Evolutionary conservation across 2,113 vertebrate genomes (phyloP).

Genomic region (Strigops habroptila): DNA sequence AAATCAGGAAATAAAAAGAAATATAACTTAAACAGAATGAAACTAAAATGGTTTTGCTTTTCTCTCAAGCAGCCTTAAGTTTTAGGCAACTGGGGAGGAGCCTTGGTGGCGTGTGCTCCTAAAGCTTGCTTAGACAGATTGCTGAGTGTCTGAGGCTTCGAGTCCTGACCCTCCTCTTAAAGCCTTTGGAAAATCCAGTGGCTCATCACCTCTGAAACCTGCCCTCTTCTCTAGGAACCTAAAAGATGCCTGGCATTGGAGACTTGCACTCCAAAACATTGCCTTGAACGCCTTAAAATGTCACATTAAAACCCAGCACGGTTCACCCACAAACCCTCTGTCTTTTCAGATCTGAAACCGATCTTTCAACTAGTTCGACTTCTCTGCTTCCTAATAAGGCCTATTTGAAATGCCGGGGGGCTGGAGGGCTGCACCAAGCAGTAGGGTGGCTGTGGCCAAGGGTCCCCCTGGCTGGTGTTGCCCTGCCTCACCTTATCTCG

Average conservation of each 20-base stretch:
- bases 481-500: background rate
- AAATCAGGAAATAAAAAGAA: background rate
- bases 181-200: background rate
- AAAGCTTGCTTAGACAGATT: background rate
- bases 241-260: constrained; percentile 1
- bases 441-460: background rate
- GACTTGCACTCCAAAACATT: background rate
- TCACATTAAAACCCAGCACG: background rate
- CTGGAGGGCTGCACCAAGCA: background rate
- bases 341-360: background rate
- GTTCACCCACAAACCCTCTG: constrained; percentile 55
- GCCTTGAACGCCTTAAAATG: constrained; percentile 24
- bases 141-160: background rate
- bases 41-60: background rate
- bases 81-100: background rate
- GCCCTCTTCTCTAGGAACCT: background rate
- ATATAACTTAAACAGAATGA: background rate
- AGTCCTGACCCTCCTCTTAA: background rate
- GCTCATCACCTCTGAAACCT: background rate
- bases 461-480: rapidly evolving
- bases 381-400: constrained; percentile 35
- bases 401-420: background rate
- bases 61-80: background rate
- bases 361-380: constrained; percentile 27
- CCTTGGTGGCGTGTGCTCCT: background rate